Conservation (phyloP, 2,113 vertebrate species). For the Halcyon senegalensis region DNA sequence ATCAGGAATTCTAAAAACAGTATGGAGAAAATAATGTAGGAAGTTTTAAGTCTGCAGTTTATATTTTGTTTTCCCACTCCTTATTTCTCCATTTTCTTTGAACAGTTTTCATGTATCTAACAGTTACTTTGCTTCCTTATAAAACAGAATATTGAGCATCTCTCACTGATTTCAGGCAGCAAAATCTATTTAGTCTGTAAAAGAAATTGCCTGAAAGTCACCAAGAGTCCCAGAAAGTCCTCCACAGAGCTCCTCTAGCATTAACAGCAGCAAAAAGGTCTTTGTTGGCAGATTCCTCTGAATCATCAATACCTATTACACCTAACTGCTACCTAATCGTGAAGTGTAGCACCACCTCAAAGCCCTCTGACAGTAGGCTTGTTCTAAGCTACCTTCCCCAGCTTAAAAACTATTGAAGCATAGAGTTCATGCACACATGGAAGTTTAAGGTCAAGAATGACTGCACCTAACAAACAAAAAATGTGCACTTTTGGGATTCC, state of each 20-base stretch:
- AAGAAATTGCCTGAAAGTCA: background rate
- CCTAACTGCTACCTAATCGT: background rate
- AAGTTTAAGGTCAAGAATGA: background rate
- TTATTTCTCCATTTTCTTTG: background rate
- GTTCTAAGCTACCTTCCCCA: background rate
- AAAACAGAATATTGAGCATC: background rate
- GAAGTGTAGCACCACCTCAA: background rate
- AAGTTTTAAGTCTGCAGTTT: background rate
- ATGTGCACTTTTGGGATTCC: background rate
- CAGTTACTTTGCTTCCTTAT: background rate
- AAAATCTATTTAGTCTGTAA: background rate
- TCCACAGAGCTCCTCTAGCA: background rate
- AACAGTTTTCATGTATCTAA: background rate
- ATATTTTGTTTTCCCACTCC: background rate
- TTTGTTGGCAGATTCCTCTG: background rate
- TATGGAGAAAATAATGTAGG: background rate
- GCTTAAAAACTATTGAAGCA: background rate
- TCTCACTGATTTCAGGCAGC: background rate
- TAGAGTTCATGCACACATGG: background rate
- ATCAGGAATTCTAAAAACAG: background rate
- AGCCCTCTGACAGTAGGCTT: background rate
- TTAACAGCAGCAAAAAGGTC: background rate
- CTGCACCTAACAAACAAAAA: background rate
- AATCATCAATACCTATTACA: background rate
- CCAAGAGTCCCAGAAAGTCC: background rate